phyloP scores from a whole-genome alignment of 2,797 vertebrate genomes.

The Eulemur rubriventer region DNA sequence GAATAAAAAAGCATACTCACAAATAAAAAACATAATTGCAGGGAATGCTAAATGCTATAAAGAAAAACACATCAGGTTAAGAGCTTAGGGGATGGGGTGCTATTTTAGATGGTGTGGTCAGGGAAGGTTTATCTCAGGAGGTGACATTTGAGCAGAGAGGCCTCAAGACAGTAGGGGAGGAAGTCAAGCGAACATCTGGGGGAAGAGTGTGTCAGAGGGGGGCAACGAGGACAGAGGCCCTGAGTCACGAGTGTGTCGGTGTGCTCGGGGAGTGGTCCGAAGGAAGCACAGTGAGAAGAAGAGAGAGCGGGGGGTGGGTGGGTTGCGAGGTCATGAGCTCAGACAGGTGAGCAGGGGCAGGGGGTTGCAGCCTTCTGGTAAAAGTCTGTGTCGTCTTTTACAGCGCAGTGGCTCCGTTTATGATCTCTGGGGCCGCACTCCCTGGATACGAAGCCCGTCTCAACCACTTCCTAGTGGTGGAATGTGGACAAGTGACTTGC shows the following conservation, averaged over 20 bases:
- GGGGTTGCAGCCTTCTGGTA: not conserved
- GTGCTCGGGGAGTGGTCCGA: not conserved
- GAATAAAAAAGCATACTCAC: not conserved
- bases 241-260: not conserved
- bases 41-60: not conserved
- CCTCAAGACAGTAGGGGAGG: not conserved
- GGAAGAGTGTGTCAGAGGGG: not conserved
- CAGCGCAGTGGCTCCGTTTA: not conserved
- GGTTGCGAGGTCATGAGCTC: too few species aligned
- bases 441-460: not conserved
- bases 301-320: not conserved
- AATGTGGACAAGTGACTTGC: not conserved
- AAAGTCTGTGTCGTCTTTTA: not conserved
- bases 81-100: not conserved
- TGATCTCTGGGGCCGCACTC: not conserved
- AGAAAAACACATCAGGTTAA: not conserved
- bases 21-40: not conserved
- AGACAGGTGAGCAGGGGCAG: fast-evolving
- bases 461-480: not conserved
- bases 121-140: not conserved
- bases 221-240: not conserved
- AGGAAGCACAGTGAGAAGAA: too few species aligned
- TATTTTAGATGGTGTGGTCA: not conserved
- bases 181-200: fast-evolving
- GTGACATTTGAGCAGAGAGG: not conserved